Evolutionary conservation across 2,888 invertebrate genomes (phyloP).

Genomic region (Ormyrus pomaceus): DNA sequence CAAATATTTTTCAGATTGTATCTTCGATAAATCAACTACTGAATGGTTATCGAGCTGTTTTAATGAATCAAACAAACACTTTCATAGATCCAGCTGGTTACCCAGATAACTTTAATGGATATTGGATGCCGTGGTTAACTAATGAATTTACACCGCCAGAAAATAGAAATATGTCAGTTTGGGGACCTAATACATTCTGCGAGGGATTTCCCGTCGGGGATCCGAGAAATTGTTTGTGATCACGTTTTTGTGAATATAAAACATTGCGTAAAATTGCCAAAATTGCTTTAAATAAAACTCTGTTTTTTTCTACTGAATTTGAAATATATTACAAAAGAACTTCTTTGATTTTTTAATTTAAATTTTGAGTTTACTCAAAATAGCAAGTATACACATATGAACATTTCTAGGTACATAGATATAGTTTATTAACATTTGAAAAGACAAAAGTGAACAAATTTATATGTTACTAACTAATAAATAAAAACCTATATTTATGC

Average conservation of each 20-base stretch:
- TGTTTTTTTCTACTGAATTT: too few relatives aligned
- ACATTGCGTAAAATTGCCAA: background rate
- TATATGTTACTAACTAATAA: too few relatives aligned
- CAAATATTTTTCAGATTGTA: constrained; percentile 5
- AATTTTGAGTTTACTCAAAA: too few relatives aligned
- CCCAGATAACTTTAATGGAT: constrained; percentile 64
- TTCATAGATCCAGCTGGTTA: constrained; percentile 61
- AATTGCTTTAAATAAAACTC: background rate
- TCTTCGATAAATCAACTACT: constrained; percentile 6
- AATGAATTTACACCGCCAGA: constrained; percentile 35
- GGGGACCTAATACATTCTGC: constrained; percentile 7
- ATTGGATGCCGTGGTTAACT: constrained; percentile 69
- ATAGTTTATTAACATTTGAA: too few relatives aligned
- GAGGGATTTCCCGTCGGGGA: constrained; percentile 41
- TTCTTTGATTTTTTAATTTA: too few relatives aligned
- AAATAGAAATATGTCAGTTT: constrained; percentile 32
- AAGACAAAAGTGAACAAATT: too few relatives aligned
- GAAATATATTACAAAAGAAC: too few relatives aligned
- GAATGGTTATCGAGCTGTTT: constrained; percentile 25
- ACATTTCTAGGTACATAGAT: too few relatives aligned
- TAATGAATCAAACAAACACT: constrained; percentile 60
- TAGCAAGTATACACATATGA: too few relatives aligned
- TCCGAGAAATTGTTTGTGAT: constrained; percentile 46
- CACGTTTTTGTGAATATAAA: background rate
- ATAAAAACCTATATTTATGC: too few relatives aligned